Conservation (phyloP, 2,888 invertebrate genomes). For the Heteromyza rotundicornis region DNA sequence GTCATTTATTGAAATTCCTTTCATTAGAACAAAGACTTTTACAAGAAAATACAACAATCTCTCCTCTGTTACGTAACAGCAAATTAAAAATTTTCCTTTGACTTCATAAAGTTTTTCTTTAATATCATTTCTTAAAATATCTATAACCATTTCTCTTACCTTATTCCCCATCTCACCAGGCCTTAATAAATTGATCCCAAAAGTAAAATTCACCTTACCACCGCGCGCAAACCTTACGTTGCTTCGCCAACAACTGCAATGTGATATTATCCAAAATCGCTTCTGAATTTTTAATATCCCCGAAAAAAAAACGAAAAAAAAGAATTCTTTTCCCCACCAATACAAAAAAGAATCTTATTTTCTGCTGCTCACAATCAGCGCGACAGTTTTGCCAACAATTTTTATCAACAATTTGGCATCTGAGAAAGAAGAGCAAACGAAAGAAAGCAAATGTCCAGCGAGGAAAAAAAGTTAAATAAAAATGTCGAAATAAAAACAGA, state of each 20-base stretch:
- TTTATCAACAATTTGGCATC: constrained; percentile 22
- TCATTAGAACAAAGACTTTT: too few relatives aligned
- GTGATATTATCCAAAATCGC: constrained; percentile 33
- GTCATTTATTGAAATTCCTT: too few relatives aligned
- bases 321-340: not conserved
- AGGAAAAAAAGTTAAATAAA: too few relatives aligned
- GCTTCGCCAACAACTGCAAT: not conserved
- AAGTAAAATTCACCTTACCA: too few relatives aligned
- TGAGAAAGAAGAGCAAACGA: too few relatives aligned
- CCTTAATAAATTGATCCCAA: not conserved
- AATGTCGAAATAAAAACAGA: constrained; percentile 18
- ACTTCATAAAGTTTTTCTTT: too few relatives aligned
- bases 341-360: constrained; percentile 4
- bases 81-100: too few relatives aligned
- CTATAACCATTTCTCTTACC: not conserved
- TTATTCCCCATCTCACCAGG: not conserved
- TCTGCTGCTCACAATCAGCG: not conserved
- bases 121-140: too few relatives aligned
- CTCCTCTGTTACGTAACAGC: too few relatives aligned
- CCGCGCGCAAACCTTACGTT: not conserved
- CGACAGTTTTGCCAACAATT: constrained; percentile 22
- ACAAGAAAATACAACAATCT: too few relatives aligned
- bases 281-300: constrained; percentile 35
- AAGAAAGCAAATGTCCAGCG: too few relatives aligned
- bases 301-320: too few relatives aligned